Percentiles rank a stretch among this genome's conserved stretches.
Evolutionary conservation across 2,888 invertebrate species (phyloP).

Genomic region (Drosophila glabriapex): DNA sequence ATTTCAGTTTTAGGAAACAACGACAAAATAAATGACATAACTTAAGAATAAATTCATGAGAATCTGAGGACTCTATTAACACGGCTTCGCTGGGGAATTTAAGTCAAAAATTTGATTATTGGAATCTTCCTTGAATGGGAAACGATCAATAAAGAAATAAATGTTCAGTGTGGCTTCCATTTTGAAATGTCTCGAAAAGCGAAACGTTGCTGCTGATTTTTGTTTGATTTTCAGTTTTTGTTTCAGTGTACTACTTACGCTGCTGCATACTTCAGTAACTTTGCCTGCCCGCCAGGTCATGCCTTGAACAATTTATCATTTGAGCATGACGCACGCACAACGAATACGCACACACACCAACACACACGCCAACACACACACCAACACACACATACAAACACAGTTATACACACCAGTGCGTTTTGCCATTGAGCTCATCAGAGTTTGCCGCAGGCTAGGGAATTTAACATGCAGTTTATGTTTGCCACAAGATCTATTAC

Average conservation of each 20-base stretch:
- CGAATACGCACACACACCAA: slow-evolving; percentile 25
- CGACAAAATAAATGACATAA: not conserved
- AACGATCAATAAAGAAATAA: not conserved
- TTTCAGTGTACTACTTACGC: not conserved
- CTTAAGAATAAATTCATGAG: not conserved
- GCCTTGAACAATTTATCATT: slow-evolving; percentile 76
- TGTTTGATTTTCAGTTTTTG: no score
- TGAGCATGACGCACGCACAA: slow-evolving; percentile 76
- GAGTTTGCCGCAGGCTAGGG: slow-evolving; percentile 60
- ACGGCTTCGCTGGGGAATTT: not conserved
- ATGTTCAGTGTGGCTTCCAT: not conserved
- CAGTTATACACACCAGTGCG: slow-evolving; percentile 42
- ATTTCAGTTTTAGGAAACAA: not conserved
- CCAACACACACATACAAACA: slow-evolving; percentile 23
- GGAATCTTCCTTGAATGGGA: not conserved
- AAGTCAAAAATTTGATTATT: not conserved
- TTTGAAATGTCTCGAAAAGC: not conserved
- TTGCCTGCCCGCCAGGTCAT: slow-evolving; percentile 56
- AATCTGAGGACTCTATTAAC: not conserved
- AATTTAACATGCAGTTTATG: slow-evolving; percentile 82
- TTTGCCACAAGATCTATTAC: slow-evolving; percentile 84
- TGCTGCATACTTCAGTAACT: slow-evolving; percentile 33
- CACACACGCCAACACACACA: slow-evolving; percentile 17
- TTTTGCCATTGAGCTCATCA: slow-evolving; percentile 63
- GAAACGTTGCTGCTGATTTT: not conserved